A percentile compares a stretch with the other conserved stretches of the same genome.
Conservation (phyloP, 2,888 invertebrate genomes). For the Nesidiocoris tenuis region DNA sequence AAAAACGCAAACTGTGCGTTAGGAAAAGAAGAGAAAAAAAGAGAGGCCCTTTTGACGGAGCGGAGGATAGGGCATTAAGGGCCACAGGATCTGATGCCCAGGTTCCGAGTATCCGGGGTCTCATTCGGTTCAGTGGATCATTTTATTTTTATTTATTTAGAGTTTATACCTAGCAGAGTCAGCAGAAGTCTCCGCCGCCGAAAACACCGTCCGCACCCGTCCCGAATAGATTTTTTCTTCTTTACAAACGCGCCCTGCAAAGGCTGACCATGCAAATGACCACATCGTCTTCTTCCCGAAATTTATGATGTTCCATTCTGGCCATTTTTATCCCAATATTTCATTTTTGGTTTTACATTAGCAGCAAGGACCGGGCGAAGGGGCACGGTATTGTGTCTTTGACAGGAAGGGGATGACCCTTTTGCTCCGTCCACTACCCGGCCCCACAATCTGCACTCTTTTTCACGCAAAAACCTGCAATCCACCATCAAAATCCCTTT, state of each 20-base stretch:
- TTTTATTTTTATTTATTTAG: conserved; percentile 42
- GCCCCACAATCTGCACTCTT: conserved; percentile 13
- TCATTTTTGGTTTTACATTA: conserved; percentile 50
- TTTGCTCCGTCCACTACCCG: conserved; percentile 45
- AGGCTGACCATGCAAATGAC: conserved; percentile 50
- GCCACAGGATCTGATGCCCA: background rate
- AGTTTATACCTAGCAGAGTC: conserved; percentile 41
- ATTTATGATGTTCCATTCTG: conserved; percentile 50
- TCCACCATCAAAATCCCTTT: background rate
- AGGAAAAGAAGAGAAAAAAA: background rate
- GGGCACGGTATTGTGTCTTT: conserved; percentile 46
- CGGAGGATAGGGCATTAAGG: background rate
- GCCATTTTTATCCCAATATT: conserved; percentile 51
- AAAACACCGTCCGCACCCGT: background rate
- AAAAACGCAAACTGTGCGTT: too few species aligned
- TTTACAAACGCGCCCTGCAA: conserved; percentile 9
- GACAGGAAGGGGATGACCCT: conserved; percentile 49
- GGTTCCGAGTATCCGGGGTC: background rate
- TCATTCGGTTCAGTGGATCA: conserved; percentile 2
- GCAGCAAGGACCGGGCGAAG: background rate
- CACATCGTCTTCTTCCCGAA: conserved; percentile 48
- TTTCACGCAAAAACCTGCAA: conserved; percentile 26
- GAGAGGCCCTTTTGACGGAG: background rate
- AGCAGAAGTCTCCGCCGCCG: conserved; percentile 27
- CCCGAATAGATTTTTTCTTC: conserved; percentile 26